Evolutionary conservation across 2,113 vertebrate genomes (phyloP).

Genomic region (Cynocephalus volans): DNA sequence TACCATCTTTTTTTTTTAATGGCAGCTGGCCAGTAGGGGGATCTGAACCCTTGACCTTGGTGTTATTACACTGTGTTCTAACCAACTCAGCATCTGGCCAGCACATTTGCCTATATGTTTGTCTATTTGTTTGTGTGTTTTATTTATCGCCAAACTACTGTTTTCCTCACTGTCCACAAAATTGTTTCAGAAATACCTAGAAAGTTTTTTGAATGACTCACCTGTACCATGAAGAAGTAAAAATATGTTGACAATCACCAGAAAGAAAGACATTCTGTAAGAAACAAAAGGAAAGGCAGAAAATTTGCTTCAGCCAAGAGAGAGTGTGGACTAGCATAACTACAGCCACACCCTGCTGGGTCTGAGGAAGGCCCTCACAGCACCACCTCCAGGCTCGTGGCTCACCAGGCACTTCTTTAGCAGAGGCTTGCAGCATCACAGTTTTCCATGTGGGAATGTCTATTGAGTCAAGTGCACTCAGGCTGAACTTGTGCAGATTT

Average conservation of each 20-base stretch:
- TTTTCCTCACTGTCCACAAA: neutral
- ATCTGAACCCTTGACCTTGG: too few relatives aligned
- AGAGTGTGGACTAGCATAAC: neutral
- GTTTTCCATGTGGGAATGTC: neutral
- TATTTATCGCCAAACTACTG: neutral
- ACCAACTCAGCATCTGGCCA: too few relatives aligned
- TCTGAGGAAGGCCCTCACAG: neutral
- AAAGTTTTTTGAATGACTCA: slow-evolving; percentile 60
- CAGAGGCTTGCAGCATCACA: neutral
- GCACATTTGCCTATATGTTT: neutral
- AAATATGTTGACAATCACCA: slow-evolving; percentile 54
- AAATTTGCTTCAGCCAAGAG: slow-evolving; percentile 24
- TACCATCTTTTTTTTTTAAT: too few relatives aligned
- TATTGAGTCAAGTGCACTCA: neutral
- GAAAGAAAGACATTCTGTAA: slow-evolving; percentile 75
- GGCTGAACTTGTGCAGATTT: neutral
- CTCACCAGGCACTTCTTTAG: neutral
- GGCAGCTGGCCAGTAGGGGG: too few relatives aligned
- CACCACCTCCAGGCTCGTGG: neutral
- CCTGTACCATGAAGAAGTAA: slow-evolving; percentile 52
- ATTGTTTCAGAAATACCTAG: slow-evolving; percentile 47
- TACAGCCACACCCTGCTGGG: neutral
- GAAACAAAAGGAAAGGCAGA: slow-evolving; percentile 38
- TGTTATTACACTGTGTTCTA: too few relatives aligned
- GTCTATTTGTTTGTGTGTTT: neutral